A percentile compares a stretch with the other conserved stretches of the same genome.
These are phyloP conservation scores for Meandrusa payeni DNA, from an alignment of 2,888 invertebrate genomes.

Conservation along the genomic window DNA sequence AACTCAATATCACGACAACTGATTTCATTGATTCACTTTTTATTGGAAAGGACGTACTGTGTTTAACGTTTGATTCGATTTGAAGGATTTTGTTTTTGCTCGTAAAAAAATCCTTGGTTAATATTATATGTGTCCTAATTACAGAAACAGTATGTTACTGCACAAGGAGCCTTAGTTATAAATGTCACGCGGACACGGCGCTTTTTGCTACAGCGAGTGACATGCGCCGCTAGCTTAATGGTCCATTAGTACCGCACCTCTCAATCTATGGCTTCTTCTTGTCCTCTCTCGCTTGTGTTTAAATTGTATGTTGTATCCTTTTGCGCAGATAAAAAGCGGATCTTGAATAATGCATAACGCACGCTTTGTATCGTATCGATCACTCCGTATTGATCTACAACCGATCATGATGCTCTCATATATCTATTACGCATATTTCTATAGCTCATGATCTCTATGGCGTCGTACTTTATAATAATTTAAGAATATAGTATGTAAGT, in stretches of 20 bases:
- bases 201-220: constrained; percentile 2
- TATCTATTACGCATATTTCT: constrained; percentile 32
- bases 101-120: no score
- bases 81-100: no score
- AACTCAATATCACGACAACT: no score
- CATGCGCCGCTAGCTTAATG: constrained; percentile 6
- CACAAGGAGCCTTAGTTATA: constrained; percentile 1
- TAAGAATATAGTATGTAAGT: no score
- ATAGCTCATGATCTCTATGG: no score
- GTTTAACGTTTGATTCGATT: no score
- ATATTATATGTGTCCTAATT: no score
- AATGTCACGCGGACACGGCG: neutral
- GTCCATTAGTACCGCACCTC: constrained; percentile 6
- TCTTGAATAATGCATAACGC: constrained; percentile 34
- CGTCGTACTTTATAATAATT: no score
- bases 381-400: constrained; percentile 35
- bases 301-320: neutral
- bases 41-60: no score
- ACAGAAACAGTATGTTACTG: no score
- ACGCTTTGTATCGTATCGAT: constrained; percentile 31
- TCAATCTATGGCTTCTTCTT: neutral
- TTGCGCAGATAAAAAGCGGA: neutral
- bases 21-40: no score
- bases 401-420: constrained; percentile 39
- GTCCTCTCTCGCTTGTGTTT: neutral